Evolutionary conservation across 2,797 vertebrate genomes (phyloP).

Genomic region (Cyprinella venusta): DNA sequence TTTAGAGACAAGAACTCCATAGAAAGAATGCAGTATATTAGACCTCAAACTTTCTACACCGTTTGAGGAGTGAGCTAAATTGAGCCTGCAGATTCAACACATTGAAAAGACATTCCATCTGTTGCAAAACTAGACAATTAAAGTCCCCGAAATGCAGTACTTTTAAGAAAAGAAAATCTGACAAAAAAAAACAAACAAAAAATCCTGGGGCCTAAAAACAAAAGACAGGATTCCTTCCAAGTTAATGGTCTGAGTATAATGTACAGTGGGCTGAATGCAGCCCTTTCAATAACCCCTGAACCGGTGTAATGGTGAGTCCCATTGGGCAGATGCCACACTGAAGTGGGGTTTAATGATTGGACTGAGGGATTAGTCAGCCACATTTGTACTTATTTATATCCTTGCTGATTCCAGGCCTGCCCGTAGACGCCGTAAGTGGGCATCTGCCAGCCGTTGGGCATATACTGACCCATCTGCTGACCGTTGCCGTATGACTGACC

Average conservation of each 20-base stretch:
- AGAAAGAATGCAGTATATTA: constrained; percentile 42
- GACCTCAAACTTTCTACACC: constrained; percentile 30
- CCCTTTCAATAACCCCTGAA: constrained; percentile 52
- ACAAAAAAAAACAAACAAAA: constrained; percentile 17
- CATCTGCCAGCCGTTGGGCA: constrained; percentile 97
- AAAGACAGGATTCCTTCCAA: constrained; percentile 47
- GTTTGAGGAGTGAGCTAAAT: constrained; percentile 24
- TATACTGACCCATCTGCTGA: constrained; percentile 94
- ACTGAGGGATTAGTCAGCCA: constrained; percentile 56
- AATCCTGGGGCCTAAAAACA: constrained; percentile 43
- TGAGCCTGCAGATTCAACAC: constrained; percentile 39
- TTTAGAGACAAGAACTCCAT: constrained; percentile 22
- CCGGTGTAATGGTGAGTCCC: constrained; percentile 54
- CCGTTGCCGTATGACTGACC: constrained; percentile 95
- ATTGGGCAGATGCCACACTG: constrained; percentile 53
- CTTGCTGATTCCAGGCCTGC: constrained; percentile 96
- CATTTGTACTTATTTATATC: constrained; percentile 90
- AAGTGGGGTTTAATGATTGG: constrained; percentile 47
- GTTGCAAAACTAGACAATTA: constrained; percentile 36
- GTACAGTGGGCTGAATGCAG: constrained; percentile 58
- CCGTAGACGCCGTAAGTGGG: constrained; percentile 93
- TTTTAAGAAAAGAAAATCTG: constrained; percentile 52
- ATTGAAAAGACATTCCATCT: constrained; percentile 45
- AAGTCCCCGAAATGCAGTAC: constrained; percentile 44
- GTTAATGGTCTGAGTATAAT: constrained; percentile 59